Evolutionary conservation across 2,888 invertebrate genomes (phyloP), one percentile per base, ranked within the genome.

Genomic region (Mechanitis messenoides): DNA sequence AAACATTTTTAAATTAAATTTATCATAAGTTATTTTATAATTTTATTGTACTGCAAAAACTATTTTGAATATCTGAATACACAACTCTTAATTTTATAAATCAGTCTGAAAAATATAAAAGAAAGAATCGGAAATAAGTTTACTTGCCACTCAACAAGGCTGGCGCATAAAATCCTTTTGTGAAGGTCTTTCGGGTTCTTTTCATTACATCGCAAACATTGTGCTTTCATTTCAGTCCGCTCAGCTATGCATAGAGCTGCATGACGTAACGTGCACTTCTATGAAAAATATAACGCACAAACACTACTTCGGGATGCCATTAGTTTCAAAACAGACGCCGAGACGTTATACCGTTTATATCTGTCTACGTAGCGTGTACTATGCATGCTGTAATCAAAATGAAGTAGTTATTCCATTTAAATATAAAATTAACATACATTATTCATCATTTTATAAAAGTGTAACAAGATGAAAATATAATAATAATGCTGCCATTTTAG

Each of bases 171-270:
- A 64, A 60, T 64, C 63, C 63, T 64, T 68, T 65, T 65, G 63
- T 68, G 55, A 56, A 59, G 62, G 57, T 66, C 68, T 67, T 68
- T 67, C 62, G 63, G 63, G 65, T 55, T 68, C 63, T 68, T 69
- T 70, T 70, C 69, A 69, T 67, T 65, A 63, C 66, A 68, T 64
- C 58, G 69, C 68, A 68, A 69, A 69, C 66, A 68, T 63, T 67
- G 64, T 60, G 62, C 69, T 63, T 66, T 58, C 66, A 68, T 69
- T 69, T 65, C 55, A 56, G 62, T 60, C 63, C 60, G 62, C 69
- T 69, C 69, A 64, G 62, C 64, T 68, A 70, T 69, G 70, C 69
- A 70, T 70, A 63, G 67, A 64, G 62, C 60, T 57, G 57, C 47
- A 64, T 65, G 65, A 58, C 63, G 65, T 53, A 58, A 64, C 61